phyloP scores from a whole-genome alignment of 2,888 invertebrate species.

The Leucophenga maculata region DNA sequence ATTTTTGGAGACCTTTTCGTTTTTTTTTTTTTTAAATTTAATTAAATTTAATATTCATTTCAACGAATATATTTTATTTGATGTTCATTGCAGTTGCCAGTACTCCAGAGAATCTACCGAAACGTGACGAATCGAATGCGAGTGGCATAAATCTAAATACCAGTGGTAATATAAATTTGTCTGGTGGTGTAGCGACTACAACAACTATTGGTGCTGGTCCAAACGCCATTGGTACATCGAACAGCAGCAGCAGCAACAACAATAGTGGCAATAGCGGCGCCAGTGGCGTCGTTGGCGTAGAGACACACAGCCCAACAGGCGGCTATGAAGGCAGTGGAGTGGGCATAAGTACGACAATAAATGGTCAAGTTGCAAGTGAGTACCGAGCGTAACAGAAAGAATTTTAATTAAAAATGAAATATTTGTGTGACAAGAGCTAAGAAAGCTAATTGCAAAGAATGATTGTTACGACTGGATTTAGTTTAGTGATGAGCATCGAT shows the following conservation, averaged over 20 bases:
- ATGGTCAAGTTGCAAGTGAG: constrained; percentile 74
- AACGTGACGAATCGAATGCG: constrained; percentile 75
- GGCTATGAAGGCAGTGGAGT: constrained; percentile 44
- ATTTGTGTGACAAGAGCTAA: background rate
- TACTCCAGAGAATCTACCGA: constrained; percentile 80
- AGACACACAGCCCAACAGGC: constrained; percentile 47
- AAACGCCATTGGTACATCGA: background rate
- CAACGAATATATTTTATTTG: constrained; percentile 27
- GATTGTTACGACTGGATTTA: too few relatives aligned
- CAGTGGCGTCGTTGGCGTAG: constrained; percentile 35
- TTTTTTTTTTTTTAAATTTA: background rate
- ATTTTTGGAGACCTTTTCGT: background rate
- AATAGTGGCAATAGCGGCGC: constrained; percentile 38
- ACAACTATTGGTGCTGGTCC: constrained; percentile 6
- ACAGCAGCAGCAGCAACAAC: constrained; percentile 25
- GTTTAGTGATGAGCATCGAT: too few relatives aligned
- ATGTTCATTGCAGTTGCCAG: constrained; percentile 85
- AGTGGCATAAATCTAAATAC: constrained; percentile 40
- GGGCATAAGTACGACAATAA: constrained; percentile 63
- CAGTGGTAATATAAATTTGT: constrained; percentile 64
- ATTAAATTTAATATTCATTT: background rate
- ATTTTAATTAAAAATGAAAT: background rate
- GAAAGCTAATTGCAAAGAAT: too few relatives aligned
- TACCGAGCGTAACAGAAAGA: constrained; percentile 37
- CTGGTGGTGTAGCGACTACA: constrained; percentile 33